Evolutionary conservation across 1,140 invertebrate genomes (phyloP).

Genomic region (Gryllus bimaculatus): DNA sequence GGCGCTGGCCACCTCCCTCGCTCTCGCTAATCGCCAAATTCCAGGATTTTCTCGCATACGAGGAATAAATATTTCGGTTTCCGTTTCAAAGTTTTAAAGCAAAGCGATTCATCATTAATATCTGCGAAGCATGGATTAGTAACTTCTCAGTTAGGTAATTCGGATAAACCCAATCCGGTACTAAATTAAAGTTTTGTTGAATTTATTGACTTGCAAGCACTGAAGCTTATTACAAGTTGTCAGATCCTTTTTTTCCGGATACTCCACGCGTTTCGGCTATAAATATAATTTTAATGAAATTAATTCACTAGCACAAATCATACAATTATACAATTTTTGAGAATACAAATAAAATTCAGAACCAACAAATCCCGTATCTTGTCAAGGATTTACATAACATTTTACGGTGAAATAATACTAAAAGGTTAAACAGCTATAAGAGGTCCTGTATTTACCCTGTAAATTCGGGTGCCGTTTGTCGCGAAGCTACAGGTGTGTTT

Average conservation of each 20-base stretch:
- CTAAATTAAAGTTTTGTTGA: neutral
- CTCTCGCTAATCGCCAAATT: neutral
- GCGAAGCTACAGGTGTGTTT: neutral
- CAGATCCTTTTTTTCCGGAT: neutral
- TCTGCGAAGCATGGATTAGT: neutral
- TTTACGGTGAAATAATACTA: neutral
- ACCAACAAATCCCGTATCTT: slow-evolving; percentile 1
- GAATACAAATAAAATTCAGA: slow-evolving; percentile 2
- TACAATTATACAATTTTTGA: neutral
- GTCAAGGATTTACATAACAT: slow-evolving; percentile 1
- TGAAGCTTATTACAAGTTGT: neutral
- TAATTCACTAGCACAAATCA: neutral
- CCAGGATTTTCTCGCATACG: neutral
- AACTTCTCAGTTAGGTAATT: neutral
- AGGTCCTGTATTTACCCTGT: neutral
- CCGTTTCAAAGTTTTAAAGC: neutral
- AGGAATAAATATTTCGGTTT: neutral
- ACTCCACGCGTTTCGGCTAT: neutral
- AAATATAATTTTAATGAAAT: slow-evolving; percentile 6
- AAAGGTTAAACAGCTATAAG: neutral
- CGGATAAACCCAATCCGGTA: neutral
- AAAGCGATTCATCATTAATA: neutral
- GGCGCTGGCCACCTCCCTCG: too few species aligned
- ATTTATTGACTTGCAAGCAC: neutral
- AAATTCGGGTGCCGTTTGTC: neutral